Conservation (phyloP, 2,888 invertebrate species). For the Pteria penguin region DNA sequence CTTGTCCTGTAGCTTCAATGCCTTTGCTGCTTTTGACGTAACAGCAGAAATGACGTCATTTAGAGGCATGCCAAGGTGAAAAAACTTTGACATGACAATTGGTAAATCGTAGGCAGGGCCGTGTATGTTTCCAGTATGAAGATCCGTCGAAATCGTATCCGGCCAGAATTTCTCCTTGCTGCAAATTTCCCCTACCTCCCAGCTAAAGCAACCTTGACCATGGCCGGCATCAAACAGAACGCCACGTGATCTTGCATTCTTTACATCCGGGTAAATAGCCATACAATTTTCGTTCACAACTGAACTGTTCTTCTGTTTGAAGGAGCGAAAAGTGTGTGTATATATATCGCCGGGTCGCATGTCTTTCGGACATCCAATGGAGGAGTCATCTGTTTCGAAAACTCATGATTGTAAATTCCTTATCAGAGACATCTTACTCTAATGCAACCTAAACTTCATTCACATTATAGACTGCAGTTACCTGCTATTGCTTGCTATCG, state of each 20-base stretch:
- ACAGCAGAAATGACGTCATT: slow-evolving; percentile 65
- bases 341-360: slow-evolving; percentile 70
- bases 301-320: slow-evolving; percentile 45
- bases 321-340: slow-evolving; percentile 70
- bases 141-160: slow-evolving; percentile 70
- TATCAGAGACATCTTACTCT: no score
- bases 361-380: slow-evolving; percentile 64
- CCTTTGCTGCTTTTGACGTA: slow-evolving; percentile 67
- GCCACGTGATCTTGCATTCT: slow-evolving; percentile 67
- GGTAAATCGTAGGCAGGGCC: slow-evolving; percentile 74
- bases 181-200: slow-evolving; percentile 69
- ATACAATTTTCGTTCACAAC: slow-evolving; percentile 57
- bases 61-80: slow-evolving; percentile 73
- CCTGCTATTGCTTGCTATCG: no score
- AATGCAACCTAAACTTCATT: no score
- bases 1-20: slow-evolving; percentile 50
- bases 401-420: no score
- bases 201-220: slow-evolving; percentile 71
- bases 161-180: slow-evolving; percentile 66
- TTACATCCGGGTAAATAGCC: slow-evolving; percentile 55
- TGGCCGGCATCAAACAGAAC: slow-evolving; percentile 75
- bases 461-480: no score
- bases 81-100: slow-evolving; percentile 72
- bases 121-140: slow-evolving; percentile 62
- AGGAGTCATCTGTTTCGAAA: no score